Evolutionary conservation across 2,113 vertebrate genomes (phyloP), one percentile per base, ranked within the genome.

Genomic region (Carollia perspicillata): DNA sequence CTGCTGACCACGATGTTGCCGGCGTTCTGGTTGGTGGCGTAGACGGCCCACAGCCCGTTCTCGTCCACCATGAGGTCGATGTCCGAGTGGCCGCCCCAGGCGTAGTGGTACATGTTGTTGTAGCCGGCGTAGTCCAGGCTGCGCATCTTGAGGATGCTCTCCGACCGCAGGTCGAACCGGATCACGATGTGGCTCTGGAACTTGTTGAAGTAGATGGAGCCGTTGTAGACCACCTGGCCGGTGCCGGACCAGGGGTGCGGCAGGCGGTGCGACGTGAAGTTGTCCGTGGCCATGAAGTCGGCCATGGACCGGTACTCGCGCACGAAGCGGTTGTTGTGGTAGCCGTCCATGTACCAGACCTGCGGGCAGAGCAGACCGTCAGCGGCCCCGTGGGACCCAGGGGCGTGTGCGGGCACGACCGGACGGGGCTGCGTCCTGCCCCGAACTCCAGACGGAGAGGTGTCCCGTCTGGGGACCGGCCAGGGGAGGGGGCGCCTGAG

Each of bases 321-420:
- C 65, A 99, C 99, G 0, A 99, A 99, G 95, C 99, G 99, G 98
- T 99, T 99, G 99, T 99, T 99, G 95, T 99, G 99, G 97, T 99
- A 99, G 17, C 99, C 99, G 51, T 99, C 99, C 99, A 99, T 99
- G 98, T 99, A 99, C 99, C 99, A 99, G 58, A 99, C 99, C 99
- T 99, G 97, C 0, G 2, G 0, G 0, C 74, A 84, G 53, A 84
- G 84, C 17, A 69, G 95, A 95, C 35, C 55, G 0, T 1, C 0
- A 93, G 84, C 6, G 37, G 26, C 23, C 1, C 71, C 22, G 35
- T 23, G 14, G 75, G 84, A 10, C 4, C 28, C 18, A 11, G 47
- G 44, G 44, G n/a, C n/a, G n/a, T n/a, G n/a, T n/a, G n/a, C n/a
- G n/a, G n/a, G n/a, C n/a, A n/a, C n/a, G n/a, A n/a, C n/a, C n/a